Percentiles rank a stretch among this genome's conserved stretches.
Conservation (phyloP, 2,888 invertebrate genomes). For the Zonitis immaculata region DNA sequence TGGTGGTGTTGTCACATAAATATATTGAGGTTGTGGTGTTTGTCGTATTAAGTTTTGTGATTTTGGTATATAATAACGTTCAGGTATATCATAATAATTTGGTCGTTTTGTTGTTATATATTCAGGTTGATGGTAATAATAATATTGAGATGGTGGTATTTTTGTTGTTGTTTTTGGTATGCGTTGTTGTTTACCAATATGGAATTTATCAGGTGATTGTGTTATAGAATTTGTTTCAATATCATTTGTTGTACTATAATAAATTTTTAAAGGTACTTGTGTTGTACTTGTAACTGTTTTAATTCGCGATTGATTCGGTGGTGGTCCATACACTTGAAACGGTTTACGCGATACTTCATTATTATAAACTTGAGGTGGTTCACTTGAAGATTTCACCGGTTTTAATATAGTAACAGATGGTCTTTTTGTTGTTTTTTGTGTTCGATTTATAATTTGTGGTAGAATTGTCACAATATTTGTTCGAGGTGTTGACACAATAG, state of each 20-base stretch:
- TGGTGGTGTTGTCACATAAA: constrained; percentile 40
- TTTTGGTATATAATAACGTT: constrained; percentile 32
- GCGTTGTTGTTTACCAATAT: constrained; percentile 6
- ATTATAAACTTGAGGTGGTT: constrained; percentile 41
- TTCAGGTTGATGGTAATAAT: constrained; percentile 56
- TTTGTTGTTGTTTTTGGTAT: constrained; percentile 32
- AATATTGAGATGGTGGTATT: constrained; percentile 60
- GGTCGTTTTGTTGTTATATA: constrained; percentile 24
- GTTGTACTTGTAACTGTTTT: constrained; percentile 53
- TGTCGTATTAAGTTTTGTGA: constrained; percentile 16
- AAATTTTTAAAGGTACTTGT: constrained; percentile 59
- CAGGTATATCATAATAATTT: constrained; percentile 27
- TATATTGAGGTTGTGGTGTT: constrained; percentile 27
- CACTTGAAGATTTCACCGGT: constrained; percentile 45
- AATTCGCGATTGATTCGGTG: constrained; percentile 38
- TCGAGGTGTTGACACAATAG: constrained; percentile 44
- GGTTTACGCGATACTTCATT: constrained; percentile 51
- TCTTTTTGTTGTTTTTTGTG: constrained; percentile 22
- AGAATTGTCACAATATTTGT: constrained; percentile 48
- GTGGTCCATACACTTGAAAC: constrained; percentile 51
- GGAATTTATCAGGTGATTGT: constrained; percentile 35
- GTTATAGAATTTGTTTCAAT: constrained; percentile 54
- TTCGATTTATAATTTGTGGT: constrained; percentile 29
- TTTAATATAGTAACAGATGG: constrained; percentile 42
- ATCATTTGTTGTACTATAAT: constrained; percentile 56